Evolutionary conservation across 2,888 invertebrate species (phyloP).

Genomic region (Anagyrus pseudococci): DNA sequence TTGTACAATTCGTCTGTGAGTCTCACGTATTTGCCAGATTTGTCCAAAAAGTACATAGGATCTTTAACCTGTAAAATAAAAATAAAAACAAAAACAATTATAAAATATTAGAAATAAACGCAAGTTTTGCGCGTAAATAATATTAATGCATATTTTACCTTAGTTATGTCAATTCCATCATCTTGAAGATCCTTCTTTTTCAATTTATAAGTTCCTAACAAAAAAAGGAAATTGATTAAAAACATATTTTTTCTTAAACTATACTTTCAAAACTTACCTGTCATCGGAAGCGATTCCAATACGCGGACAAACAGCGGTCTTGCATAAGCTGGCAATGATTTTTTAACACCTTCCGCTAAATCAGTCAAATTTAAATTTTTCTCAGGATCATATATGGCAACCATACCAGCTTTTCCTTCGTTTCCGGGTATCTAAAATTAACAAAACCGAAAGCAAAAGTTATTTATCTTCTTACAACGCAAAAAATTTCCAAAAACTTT

Average conservation of each 20-base stretch:
- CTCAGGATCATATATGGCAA: constrained; percentile 79
- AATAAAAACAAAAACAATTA: background rate
- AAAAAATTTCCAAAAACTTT: background rate
- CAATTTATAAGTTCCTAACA: constrained; percentile 90
- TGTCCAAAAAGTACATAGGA: constrained; percentile 74
- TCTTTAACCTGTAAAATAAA: constrained; percentile 66
- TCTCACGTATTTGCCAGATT: constrained; percentile 66
- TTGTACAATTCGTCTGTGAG: constrained; percentile 69
- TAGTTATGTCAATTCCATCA: constrained; percentile 81
- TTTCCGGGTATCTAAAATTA: constrained; percentile 72
- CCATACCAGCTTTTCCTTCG: constrained; percentile 94
- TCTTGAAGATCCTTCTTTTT: constrained; percentile 86
- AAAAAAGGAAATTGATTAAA: background rate
- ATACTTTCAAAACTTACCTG: too few relatives aligned
- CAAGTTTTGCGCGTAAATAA: background rate
- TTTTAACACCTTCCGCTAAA: constrained; percentile 72
- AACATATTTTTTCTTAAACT: background rate
- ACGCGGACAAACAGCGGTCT: constrained; percentile 87
- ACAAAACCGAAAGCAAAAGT: too few relatives aligned
- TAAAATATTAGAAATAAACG: background rate
- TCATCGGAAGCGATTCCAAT: constrained; percentile 78
- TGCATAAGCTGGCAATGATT: constrained; percentile 83
- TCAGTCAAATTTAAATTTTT: constrained; percentile 67
- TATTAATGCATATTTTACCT: constrained; percentile 64
- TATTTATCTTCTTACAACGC: background rate